Percentiles rank a stretch among this genome's conserved stretches.
phyloP scores from a whole-genome alignment of 1,140 invertebrate genomes.

The Ruditapes philippinarum region DNA sequence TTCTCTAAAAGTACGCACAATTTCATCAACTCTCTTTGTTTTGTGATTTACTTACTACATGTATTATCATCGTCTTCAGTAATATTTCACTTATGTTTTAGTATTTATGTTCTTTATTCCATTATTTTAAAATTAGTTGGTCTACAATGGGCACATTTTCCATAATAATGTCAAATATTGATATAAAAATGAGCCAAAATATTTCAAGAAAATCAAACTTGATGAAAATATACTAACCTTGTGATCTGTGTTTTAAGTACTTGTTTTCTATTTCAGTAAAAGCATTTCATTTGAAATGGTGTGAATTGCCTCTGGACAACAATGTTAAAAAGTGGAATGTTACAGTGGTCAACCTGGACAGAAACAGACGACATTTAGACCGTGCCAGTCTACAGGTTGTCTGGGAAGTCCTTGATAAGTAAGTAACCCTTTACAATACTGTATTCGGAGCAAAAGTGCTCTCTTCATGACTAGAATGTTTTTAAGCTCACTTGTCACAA shows the following conservation, averaged over 20 bases:
- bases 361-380: slow-evolving; percentile 98
- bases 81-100: too few species aligned
- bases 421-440: slow-evolving; percentile 74
- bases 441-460: not conserved
- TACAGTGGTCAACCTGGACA: slow-evolving; percentile 95
- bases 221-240: not conserved
- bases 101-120: too few species aligned
- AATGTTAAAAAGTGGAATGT: slow-evolving; percentile 99
- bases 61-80: not conserved
- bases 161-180: too few species aligned
- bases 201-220: too few species aligned
- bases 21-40: too few species aligned
- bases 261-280: slow-evolving; percentile 90
- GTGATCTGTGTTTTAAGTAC: too few species aligned
- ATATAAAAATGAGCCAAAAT: too few species aligned
- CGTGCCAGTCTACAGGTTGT: slow-evolving; percentile 97
- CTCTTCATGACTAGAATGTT: too few species aligned
- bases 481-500: too few species aligned
- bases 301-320: slow-evolving; percentile 96
- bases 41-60: slow-evolving; percentile 7
- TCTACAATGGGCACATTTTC: too few species aligned
- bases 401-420: slow-evolving; percentile 99
- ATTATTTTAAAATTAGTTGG: too few species aligned
- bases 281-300: slow-evolving; percentile 99
- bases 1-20: slow-evolving; percentile 96